Evolutionary conservation across 2,113 vertebrate species (phyloP).

Genomic region (Beaufortia kweichowensis): DNA sequence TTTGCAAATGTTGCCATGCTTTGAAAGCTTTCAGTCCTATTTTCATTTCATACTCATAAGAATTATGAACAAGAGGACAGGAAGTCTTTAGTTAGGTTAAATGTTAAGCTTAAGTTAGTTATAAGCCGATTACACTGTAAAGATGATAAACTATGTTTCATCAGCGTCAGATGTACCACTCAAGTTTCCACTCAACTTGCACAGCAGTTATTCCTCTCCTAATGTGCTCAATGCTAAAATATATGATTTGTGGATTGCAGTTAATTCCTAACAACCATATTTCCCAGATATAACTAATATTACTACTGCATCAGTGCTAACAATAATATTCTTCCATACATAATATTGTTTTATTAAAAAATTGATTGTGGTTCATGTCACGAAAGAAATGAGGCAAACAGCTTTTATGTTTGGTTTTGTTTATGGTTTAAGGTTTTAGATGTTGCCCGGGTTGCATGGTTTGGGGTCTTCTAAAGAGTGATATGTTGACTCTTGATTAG

Average conservation of each 20-base stretch:
- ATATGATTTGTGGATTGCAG: background rate
- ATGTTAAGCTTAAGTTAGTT: background rate
- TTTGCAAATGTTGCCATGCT: constrained; percentile 7
- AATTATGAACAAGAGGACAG: background rate
- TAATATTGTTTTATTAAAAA: background rate
- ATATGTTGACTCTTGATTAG: background rate
- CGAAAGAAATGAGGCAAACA: background rate
- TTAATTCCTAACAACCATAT: background rate
- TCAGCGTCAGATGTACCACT: background rate
- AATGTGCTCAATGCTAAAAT: background rate
- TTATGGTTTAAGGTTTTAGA: too few relatives aligned
- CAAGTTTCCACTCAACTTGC: background rate
- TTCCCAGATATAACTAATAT: background rate
- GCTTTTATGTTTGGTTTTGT: background rate
- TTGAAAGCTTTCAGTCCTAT: background rate
- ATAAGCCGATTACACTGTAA: too few relatives aligned
- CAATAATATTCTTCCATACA: background rate
- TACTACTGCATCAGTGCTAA: constrained; percentile 6
- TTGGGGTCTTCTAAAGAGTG: background rate
- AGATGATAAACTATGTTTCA: background rate
- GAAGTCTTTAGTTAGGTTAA: background rate
- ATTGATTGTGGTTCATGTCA: background rate
- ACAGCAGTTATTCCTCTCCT: background rate
- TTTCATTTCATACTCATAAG: background rate
- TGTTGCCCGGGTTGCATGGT: background rate